Evolutionary conservation across 2,113 vertebrate genomes (phyloP).

Genomic region (Anhinga anhinga): DNA sequence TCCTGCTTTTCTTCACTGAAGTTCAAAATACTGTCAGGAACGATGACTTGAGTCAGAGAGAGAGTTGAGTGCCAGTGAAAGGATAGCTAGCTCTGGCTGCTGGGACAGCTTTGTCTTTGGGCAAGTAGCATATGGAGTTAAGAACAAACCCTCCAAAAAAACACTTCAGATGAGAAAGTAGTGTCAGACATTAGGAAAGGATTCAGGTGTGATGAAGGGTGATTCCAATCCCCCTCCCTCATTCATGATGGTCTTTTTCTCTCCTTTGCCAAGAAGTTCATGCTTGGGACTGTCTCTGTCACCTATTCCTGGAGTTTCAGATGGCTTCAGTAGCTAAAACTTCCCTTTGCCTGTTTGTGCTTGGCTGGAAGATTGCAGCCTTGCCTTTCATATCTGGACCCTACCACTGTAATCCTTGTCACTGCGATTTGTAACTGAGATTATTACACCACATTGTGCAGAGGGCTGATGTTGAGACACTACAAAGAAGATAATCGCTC

Average conservation of each 20-base stretch:
- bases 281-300: not conserved
- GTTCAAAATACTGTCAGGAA: not conserved
- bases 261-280: not conserved
- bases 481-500: not conserved
- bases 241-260: not conserved
- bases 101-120: not conserved
- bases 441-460: not conserved
- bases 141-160: not conserved
- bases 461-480: not conserved
- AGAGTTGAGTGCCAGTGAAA: not conserved
- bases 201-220: not conserved
- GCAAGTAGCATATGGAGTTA: not conserved
- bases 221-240: not conserved
- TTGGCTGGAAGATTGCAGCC: not conserved
- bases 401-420: not conserved
- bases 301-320: not conserved
- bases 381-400: not conserved
- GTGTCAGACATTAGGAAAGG: not conserved
- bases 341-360: not conserved
- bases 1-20: not conserved
- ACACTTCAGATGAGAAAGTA: not conserved
- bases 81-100: not conserved
- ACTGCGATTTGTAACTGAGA: not conserved
- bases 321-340: not conserved
- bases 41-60: not conserved